Evolutionary conservation across 2,888 invertebrate species (phyloP).

Genomic region (Drosophila atripex): DNA sequence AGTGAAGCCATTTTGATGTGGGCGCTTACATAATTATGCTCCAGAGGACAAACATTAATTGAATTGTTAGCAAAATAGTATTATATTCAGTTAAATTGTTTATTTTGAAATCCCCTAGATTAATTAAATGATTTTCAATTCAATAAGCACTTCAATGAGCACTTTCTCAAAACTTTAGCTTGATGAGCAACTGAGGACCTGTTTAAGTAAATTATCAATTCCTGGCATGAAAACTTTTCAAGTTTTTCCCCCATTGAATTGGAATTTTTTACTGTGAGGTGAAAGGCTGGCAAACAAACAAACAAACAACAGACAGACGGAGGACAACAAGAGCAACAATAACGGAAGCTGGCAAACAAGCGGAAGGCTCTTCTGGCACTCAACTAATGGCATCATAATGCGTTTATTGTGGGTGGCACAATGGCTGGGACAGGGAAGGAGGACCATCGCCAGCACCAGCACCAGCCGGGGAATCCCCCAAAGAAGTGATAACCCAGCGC

Average conservation of each 20-base stretch:
- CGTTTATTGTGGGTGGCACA: constrained; percentile 73
- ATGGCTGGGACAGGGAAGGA: constrained; percentile 7
- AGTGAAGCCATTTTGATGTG: constrained; percentile 49
- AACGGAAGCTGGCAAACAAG: constrained; percentile 77
- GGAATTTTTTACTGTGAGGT: constrained; percentile 66
- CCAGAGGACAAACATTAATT: constrained; percentile 19
- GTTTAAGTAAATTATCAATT: constrained; percentile 77
- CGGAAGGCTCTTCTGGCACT: constrained; percentile 78
- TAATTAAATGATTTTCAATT: constrained; percentile 23
- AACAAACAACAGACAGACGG: constrained; percentile 39
- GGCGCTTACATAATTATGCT: constrained; percentile 58
- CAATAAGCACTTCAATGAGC: constrained; percentile 15
- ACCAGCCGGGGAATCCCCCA: constrained; percentile 47
- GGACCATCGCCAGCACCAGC: not conserved
- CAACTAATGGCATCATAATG: constrained; percentile 79
- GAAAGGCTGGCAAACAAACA: constrained; percentile 29
- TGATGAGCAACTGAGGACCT: constrained; percentile 41
- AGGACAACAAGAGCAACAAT: constrained; percentile 54
- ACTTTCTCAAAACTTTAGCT: constrained; percentile 6
- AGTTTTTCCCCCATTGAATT: constrained; percentile 40
- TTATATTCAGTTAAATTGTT: not conserved
- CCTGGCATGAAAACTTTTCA: constrained; percentile 68
- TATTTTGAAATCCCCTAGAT: not conserved
- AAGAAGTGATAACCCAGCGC: constrained; percentile 65
- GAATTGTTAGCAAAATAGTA: not conserved